Evolutionary conservation across 2,797 vertebrate species (phyloP).

Genomic region (Bradypodion pumilum): DNA sequence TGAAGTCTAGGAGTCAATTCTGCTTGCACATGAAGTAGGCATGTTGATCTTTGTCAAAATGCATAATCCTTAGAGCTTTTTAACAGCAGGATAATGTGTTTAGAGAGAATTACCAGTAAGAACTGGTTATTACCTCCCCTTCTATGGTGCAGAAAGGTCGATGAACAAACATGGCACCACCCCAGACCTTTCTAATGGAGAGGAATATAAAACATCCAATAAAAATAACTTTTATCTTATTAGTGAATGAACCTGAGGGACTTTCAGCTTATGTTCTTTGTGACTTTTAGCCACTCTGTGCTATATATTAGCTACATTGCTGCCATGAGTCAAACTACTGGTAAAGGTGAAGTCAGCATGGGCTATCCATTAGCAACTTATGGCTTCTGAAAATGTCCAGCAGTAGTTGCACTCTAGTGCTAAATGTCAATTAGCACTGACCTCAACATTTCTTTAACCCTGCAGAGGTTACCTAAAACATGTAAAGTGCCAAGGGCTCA

Average conservation of each 20-base stretch:
- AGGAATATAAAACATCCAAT: not conserved
- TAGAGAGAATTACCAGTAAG: not conserved
- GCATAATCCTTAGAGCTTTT: not conserved
- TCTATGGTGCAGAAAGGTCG: not conserved
- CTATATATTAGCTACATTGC: not conserved
- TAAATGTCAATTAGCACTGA: not conserved
- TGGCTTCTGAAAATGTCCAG: not conserved
- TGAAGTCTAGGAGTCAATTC: not conserved
- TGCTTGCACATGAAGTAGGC: not conserved
- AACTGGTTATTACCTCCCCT: not conserved
- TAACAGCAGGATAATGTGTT: not conserved
- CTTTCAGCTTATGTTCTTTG: not conserved
- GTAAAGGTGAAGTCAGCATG: not conserved
- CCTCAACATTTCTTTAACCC: not conserved
- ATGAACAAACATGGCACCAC: not conserved
- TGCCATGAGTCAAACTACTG: too few species aligned
- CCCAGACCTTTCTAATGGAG: not conserved
- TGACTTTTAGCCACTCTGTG: not conserved
- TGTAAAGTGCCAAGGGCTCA: not conserved
- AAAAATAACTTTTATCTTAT: not conserved
- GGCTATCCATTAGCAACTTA: not conserved
- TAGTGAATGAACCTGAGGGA: not conserved
- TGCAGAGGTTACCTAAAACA: not conserved
- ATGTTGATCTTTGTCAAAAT: not conserved
- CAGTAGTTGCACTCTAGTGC: not conserved